Evolutionary conservation across 2,113 vertebrate genomes (phyloP).

Genomic region (Egretta garzetta): DNA sequence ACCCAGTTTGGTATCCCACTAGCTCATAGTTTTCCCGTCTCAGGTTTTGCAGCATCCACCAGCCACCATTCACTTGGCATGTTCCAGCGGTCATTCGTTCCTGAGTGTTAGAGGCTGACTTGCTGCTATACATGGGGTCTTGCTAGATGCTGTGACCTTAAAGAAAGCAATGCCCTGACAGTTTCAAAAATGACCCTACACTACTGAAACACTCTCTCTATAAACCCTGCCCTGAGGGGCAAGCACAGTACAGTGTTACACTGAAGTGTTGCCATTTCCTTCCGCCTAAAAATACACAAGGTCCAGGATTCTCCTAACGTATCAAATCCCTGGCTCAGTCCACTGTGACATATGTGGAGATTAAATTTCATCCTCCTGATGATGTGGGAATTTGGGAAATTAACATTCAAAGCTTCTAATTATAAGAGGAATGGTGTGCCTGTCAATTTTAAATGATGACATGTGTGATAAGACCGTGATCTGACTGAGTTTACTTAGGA

Average conservation of each 20-base stretch:
- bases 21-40: neutral
- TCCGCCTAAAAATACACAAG: neutral
- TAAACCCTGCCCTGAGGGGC: neutral
- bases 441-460: constrained; percentile 4
- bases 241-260: neutral
- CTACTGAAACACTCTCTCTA: neutral
- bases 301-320: neutral
- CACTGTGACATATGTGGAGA: neutral
- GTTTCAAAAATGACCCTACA: neutral
- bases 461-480: neutral
- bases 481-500: neutral
- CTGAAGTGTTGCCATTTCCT: neutral
- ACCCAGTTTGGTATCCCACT: neutral
- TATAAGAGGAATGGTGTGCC: neutral
- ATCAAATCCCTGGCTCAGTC: neutral
- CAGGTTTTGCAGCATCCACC: neutral
- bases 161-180: neutral
- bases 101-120: neutral
- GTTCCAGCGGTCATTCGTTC: neutral
- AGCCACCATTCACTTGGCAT: neutral
- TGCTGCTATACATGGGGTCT: neutral
- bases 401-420: constrained; percentile 25
- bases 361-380: neutral
- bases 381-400: constrained; percentile 6
- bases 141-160: neutral